Evolutionary conservation across 2,888 invertebrate species (phyloP), one percentile per base, ranked within the genome.

Genomic region (Ctenicera cuprea): DNA sequence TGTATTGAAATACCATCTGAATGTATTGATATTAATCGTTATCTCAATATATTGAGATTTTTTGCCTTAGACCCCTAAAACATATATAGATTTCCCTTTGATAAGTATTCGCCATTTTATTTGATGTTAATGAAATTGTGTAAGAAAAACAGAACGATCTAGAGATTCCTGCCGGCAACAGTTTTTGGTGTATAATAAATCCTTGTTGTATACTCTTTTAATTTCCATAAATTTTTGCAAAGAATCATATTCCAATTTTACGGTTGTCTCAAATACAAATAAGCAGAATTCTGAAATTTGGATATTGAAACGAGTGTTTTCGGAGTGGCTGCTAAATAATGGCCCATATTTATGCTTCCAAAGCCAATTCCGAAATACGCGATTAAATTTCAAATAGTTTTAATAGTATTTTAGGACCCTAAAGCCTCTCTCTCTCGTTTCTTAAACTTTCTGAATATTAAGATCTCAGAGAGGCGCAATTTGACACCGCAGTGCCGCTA

Each of bases 331-430:
- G 26, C 26, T 3, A 5, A 2, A 26, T 26, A 26, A 26, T 26
- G 3, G 26, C 26, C 43, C 48, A 45, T 59, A 45, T 67, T 67
- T 67, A 59, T 57, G 59, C 45, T 67, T 43, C 33, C 18, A 45
- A 45, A 67, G 67, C 18, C 67, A 67, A 67, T 69, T 69, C 50
- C 26, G 62, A 69, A 69, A 69, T 61, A 50, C 50, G 69, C 48
- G 20, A 62, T 69, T 69, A 69, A 59, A 69, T 69, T 69, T 69
- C 43, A 69, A 69, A 69, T 61, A 69, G 61, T 62, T 69, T 69
- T 62, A 69, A 69, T 69, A 52, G 62, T 69, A 62, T 69, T 69
- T 62, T 62, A 37, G 59, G 48, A 67, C 43, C 57, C 18, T 43
- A n/a, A 59, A 57, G 57, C 45, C 16, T 43, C 67, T 66, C 67